Conservation (phyloP, 2,888 invertebrate species). For the Hypsopygia costalis region DNA sequence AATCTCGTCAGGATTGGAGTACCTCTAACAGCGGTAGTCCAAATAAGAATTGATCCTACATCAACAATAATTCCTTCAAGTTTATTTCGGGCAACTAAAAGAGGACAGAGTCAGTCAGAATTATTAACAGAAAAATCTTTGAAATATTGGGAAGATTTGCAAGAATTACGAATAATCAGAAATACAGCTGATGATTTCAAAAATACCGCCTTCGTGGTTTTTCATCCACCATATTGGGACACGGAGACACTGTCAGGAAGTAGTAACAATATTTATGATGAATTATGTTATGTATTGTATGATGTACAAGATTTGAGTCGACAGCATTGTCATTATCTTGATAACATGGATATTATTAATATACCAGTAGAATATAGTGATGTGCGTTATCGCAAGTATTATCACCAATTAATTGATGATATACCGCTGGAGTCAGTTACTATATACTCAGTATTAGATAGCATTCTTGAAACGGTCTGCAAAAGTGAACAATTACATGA, state of each 20-base stretch:
- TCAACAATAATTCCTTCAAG: slow-evolving; percentile 40
- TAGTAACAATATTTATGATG: slow-evolving; percentile 70
- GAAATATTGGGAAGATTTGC: slow-evolving; percentile 61
- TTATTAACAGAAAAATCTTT: slow-evolving; percentile 44
- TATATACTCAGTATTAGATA: slow-evolving; percentile 55
- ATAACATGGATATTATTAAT: slow-evolving; percentile 60
- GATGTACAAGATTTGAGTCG: slow-evolving; percentile 75
- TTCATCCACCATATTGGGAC: slow-evolving; percentile 60
- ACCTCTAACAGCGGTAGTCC: slow-evolving; percentile 60
- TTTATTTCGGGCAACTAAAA: slow-evolving; percentile 46
- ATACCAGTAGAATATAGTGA: slow-evolving; percentile 40
- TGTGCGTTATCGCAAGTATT: slow-evolving; percentile 27
- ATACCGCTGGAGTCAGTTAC: slow-evolving; percentile 59
- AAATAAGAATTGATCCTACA: slow-evolving; percentile 55
- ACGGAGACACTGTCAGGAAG: slow-evolving; percentile 43
- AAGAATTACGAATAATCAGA: slow-evolving; percentile 48
- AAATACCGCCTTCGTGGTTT: slow-evolving; percentile 64
- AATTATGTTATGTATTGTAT: slow-evolving; percentile 71
- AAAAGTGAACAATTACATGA: slow-evolving; percentile 25
- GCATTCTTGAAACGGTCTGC: slow-evolving; percentile 48
- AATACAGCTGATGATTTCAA: slow-evolving; percentile 47
- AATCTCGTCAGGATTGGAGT: slow-evolving; percentile 57
- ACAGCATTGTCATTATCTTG: slow-evolving; percentile 67
- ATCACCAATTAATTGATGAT: slow-evolving; percentile 36
- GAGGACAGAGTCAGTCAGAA: slow-evolving; percentile 63